Base-by-base conservation (phyloP, 2,888 invertebrate species). In the Rhynchonema sp. region DNA sequence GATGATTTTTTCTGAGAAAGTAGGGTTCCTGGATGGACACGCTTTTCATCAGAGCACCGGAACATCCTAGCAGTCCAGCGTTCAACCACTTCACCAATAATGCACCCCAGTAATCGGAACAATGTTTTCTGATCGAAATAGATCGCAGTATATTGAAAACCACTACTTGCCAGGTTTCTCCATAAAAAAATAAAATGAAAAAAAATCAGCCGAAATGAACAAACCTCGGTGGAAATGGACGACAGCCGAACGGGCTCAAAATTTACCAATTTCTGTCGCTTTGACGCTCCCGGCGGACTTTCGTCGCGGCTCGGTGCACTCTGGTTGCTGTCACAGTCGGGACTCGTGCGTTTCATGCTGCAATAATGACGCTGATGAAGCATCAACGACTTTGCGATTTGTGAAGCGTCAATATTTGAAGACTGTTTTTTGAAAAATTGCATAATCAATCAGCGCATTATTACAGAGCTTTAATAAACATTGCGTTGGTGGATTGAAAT, bases 231-330 rank as follows among this genome's bases (percentile, higher is more conserved):
- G 27, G 62, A 56, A 20, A 70, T 65, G 9, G 68, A 64, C 22
- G 65, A 64, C 27, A 71, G 62, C 27, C 69, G 63, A 26, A 71
- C 64, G 6, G 71, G 64, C 57, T 71, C 71, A 54, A 71, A 71
- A 17, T 61, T 64, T 30, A 69, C 62, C 46, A 64, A 58, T 28
- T 63, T 55, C 54, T 59, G 58, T 27, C 65, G 64, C 38, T 67
- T 66, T 17, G 62, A 58, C 61, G 63, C 26, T 60, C 63, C 26
- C 17, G 58, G 59, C 23, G 56, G 56, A 29, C 30, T 30, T 17
- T 56, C 54, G 27, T 54, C 54, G 27, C 54, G 54, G 22, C 54
- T 54, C 9, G 54, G 54, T 3, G 54, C 54, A 54, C 30, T 52
- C 28, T 22, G 30, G 58, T 30, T 52, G 52, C 58, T 28, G 23